Evolutionary conservation across 2,888 invertebrate genomes (phyloP).

Genomic region (Catocala sponsa): DNA sequence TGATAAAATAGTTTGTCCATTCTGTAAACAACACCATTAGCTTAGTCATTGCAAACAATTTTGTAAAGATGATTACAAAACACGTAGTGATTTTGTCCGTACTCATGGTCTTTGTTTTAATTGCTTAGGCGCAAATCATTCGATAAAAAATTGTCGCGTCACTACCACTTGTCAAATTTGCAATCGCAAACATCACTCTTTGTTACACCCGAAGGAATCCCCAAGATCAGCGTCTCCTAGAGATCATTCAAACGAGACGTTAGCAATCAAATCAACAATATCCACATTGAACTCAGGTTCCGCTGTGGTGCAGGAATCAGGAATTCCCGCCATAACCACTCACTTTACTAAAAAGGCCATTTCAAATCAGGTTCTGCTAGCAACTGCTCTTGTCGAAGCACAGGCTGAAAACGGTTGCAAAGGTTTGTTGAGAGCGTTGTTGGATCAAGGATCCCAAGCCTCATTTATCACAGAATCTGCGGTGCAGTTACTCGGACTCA

Average conservation of each 20-base stretch:
- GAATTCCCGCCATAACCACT: not conserved
- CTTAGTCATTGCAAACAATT: slow-evolving; percentile 10
- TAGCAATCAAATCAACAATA: not conserved
- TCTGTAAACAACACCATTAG: not conserved
- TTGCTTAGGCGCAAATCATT: slow-evolving; percentile 4
- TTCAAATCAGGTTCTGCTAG: too few species aligned
- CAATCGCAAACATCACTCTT: slow-evolving; percentile 4
- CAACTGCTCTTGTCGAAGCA: not conserved
- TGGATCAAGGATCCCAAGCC: slow-evolving; percentile 19
- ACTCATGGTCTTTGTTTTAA: slow-evolving; percentile 2
- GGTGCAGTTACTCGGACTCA: slow-evolving; percentile 10
- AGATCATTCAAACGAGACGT: not conserved
- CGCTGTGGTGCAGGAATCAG: not conserved
- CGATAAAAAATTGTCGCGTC: not conserved
- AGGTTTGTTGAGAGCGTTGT: slow-evolving; percentile 4
- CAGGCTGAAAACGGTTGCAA: slow-evolving; percentile 6
- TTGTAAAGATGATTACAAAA: not conserved
- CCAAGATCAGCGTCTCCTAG: not conserved
- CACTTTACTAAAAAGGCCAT: not conserved
- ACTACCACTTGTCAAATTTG: not conserved
- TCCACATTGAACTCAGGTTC: not conserved
- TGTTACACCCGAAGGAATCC: slow-evolving; percentile 1
- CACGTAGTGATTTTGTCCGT: slow-evolving; percentile 1
- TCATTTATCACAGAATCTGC: slow-evolving; percentile 11
- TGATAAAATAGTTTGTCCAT: not conserved